Percentiles rank a stretch among this genome's conserved stretches.
Conservation (phyloP, 2,888 invertebrate species). For the Clivina fossor region DNA sequence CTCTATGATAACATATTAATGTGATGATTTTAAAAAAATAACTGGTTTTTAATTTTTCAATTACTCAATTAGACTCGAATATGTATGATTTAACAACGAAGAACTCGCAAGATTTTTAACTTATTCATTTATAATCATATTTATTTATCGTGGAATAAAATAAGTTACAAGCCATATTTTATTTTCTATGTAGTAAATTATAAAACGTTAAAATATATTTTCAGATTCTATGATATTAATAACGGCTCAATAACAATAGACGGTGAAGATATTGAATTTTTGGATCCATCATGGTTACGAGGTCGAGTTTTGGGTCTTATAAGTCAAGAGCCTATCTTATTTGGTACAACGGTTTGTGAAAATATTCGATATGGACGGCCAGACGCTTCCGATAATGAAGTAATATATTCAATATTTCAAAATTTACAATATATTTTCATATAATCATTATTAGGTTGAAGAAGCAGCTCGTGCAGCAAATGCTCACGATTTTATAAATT, state of each 20-base stretch:
- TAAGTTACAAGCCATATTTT: too few species aligned
- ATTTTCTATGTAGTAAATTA: not conserved
- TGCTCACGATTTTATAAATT: conserved; percentile 84
- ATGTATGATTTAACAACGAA: too few species aligned
- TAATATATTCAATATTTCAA: too few species aligned
- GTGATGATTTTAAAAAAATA: too few species aligned
- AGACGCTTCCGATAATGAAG: conserved; percentile 69
- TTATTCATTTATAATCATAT: too few species aligned
- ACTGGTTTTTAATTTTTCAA: too few species aligned
- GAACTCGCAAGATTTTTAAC: too few species aligned
- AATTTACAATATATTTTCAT: too few species aligned
- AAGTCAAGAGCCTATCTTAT: conserved; percentile 91
- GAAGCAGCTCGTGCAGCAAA: conserved; percentile 85
- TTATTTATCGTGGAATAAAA: too few species aligned
- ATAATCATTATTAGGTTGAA: conserved; percentile 60
- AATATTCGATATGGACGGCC: conserved; percentile 90
- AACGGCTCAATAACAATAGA: conserved; percentile 75
- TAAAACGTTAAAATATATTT: not conserved
- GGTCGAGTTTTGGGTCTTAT: conserved; percentile 83
- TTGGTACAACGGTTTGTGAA: conserved; percentile 87
- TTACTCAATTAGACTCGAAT: too few species aligned
- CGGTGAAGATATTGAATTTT: conserved; percentile 66
- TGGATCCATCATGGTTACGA: conserved; percentile 85
- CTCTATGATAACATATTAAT: too few species aligned
- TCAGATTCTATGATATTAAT: conserved; percentile 79